Base-by-base conservation (phyloP, 2,113 vertebrate species). In the Brachirus orientalis region DNA sequence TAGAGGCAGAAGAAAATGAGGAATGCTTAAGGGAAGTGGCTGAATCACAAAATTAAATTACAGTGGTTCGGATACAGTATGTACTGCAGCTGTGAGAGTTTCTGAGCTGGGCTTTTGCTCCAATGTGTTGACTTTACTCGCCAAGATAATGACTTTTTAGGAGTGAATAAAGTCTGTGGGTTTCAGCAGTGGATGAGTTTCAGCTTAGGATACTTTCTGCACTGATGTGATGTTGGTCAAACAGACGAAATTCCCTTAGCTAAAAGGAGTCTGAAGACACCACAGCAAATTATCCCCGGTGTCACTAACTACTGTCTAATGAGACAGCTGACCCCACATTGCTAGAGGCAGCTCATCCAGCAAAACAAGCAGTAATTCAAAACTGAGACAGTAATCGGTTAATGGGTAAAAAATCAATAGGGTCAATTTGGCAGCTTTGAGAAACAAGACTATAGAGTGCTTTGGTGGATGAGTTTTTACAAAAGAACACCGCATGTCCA, bases 301-400 rank as follows among this genome's bases (percentile, higher is more conserved):
- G 57, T 52, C 38, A 37, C 52, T 60, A 82, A 79, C 69, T 40
- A 50, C 35, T 2, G 7, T 62, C 60, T 86, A 69, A 86, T 75
- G 72, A 79, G 76, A 73, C 63, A 48, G 19, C 64, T 63, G 77
- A 86, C 73, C 69, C 79, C 10, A 22, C 73, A 2, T 44, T 58
- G 72, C 70, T 52, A 43, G 9, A 62, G 73, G 53, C 62, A 51
- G 46, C 38, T 37, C 36, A 78, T 69, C 68, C 69, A 77, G 71
- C 70, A 40, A 17, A 51, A n/a, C 47, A 20, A 41, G 40, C 63
- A 54, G 45, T 70, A 45, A 78, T 77, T 82, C 28, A 73, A 35
- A 70, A 33, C 36, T 41, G 40, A 78, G 63, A 68, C 63, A 63
- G 57, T 66, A 73, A 80, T 80, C 45, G 22, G 61, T 73, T 80